Conservation (phyloP, 2,888 invertebrate species). For the Hybos culiciformis region DNA sequence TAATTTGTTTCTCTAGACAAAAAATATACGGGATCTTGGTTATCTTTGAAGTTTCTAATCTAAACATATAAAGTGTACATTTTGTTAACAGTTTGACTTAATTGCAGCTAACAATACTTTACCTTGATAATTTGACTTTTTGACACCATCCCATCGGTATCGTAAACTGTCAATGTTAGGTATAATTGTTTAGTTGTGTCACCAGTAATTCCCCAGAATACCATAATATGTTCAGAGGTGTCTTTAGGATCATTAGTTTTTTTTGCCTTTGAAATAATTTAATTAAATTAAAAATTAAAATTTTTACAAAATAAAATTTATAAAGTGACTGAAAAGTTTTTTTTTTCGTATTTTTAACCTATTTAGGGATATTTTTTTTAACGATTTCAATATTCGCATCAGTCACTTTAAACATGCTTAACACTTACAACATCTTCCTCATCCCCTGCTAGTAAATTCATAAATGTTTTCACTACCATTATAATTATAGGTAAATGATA, state of each 20-base stretch:
- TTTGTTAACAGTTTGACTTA: no score
- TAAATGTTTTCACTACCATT: slow-evolving; percentile 21
- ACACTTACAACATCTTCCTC: slow-evolving; percentile 15
- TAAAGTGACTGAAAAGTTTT: no score
- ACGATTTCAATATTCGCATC: not conserved
- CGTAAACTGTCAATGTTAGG: slow-evolving; percentile 21
- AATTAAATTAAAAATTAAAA: not conserved
- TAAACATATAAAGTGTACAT: no score
- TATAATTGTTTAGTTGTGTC: slow-evolving; percentile 22
- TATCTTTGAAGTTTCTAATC: slow-evolving; percentile 18
- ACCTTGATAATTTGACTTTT: slow-evolving; percentile 21
- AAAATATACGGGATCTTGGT: slow-evolving; percentile 20
- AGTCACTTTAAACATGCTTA: not conserved
- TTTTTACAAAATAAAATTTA: not conserved
- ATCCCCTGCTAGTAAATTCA: slow-evolving; percentile 15
- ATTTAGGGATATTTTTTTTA: not conserved
- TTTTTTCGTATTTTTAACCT: not conserved
- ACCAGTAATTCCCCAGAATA: slow-evolving; percentile 22
- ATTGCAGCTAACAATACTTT: no score
- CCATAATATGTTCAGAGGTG: slow-evolving; percentile 16
- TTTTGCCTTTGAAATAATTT: slow-evolving; percentile 7
- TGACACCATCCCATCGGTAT: slow-evolving; percentile 21
- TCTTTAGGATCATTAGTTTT: slow-evolving; percentile 13
- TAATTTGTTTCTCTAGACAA: slow-evolving; percentile 19
- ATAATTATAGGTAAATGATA: slow-evolving; percentile 23